Percentiles rank a stretch among this genome's conserved stretches.
phyloP scores from a whole-genome alignment of 2,888 invertebrate genomes.

The Hybos culiciformis region DNA sequence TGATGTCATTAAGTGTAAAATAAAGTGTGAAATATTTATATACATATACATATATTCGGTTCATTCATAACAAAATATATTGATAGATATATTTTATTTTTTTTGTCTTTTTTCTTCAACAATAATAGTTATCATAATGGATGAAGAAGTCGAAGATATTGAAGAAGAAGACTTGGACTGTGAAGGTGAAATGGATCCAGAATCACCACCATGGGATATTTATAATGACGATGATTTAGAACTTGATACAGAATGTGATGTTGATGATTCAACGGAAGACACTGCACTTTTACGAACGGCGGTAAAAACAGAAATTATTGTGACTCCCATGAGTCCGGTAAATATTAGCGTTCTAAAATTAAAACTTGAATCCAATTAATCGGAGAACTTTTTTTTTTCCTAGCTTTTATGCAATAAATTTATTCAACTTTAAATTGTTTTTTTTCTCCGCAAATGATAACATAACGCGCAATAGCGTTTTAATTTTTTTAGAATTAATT shows the following conservation, averaged over 20 bases:
- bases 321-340: slow-evolving; percentile 37
- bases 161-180: slow-evolving; percentile 37
- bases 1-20: neutral
- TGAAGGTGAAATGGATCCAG: slow-evolving; percentile 35
- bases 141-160: slow-evolving; percentile 35
- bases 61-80: too few relatives aligned
- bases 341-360: slow-evolving; percentile 12
- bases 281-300: slow-evolving; percentile 41
- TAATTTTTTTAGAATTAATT: neutral
- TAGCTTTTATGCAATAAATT: too few relatives aligned
- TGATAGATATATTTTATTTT: neutral
- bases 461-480: neutral
- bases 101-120: slow-evolving; percentile 1
- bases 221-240: slow-evolving; percentile 36
- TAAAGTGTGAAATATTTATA: too few relatives aligned
- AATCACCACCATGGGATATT: slow-evolving; percentile 37
- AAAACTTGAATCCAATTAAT: neutral
- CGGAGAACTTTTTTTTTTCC: neutral
- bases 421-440: neutral
- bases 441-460: neutral
- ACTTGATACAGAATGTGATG: slow-evolving; percentile 35
- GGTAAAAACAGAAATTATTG: slow-evolving; percentile 38
- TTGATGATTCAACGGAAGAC: slow-evolving; percentile 40
- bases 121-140: slow-evolving; percentile 33
- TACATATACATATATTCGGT: too few relatives aligned